These are phyloP conservation scores for Drosophila ohnishii DNA, from an alignment of 1,140 invertebrate genomes.

Conservation along the genomic window DNA sequence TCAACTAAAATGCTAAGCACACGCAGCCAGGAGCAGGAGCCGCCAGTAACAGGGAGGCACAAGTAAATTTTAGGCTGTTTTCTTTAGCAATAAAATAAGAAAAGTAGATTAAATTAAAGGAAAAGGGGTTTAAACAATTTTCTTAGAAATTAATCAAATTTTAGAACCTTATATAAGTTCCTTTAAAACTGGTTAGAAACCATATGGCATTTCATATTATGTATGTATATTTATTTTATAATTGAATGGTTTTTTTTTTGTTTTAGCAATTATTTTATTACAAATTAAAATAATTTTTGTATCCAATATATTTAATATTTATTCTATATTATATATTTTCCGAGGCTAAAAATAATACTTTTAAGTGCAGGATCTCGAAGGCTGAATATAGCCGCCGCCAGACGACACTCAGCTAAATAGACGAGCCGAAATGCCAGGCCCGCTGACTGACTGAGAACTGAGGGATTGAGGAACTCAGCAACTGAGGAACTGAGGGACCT, in stretches of 20 bases:
- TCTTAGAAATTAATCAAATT: not conserved
- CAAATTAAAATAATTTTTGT: not conserved
- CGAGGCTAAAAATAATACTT: not conserved
- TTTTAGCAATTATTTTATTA: not conserved
- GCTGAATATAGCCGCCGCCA: not conserved
- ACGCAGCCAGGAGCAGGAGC: conserved; percentile 12
- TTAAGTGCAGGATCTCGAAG: not conserved
- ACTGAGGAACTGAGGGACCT: conserved; percentile 2
- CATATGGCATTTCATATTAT: too few species aligned
- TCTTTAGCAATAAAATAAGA: not conserved
- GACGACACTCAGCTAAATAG: conserved; percentile 75
- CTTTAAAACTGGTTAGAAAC: too few species aligned
- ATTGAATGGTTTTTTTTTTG: not conserved
- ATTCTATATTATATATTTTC: not conserved
- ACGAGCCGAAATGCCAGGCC: conserved; percentile 61
- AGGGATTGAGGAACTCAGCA: not conserved
- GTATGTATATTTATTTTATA: too few species aligned
- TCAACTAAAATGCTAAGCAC: conserved; percentile 71
- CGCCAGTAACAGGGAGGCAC: not conserved
- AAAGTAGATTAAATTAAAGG: not conserved
- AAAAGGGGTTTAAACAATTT: not conserved
- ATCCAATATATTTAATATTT: not conserved
- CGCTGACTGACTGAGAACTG: conserved; percentile 30
- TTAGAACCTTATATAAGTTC: too few species aligned
- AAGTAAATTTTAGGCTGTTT: not conserved